Conservation (phyloP, 1,140 invertebrate genomes). For the Pinna nobilis region DNA sequence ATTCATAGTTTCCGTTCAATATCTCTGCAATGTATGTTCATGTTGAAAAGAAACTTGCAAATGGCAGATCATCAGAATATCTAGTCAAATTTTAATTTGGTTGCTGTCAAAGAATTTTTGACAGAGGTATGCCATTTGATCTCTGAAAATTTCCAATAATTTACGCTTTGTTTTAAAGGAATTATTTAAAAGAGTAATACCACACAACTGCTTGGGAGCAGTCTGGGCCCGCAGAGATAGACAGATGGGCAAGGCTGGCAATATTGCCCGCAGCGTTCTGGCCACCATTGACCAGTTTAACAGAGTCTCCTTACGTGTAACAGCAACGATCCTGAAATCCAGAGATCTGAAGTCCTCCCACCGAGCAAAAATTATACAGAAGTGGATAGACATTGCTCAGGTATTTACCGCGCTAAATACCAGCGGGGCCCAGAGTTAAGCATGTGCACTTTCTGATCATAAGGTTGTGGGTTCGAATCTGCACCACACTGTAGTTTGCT, state of each 20-base stretch:
- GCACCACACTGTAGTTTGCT: background rate
- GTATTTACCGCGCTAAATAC: constrained; percentile 64
- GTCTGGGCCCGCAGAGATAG: constrained; percentile 93
- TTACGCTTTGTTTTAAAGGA: constrained; percentile 79
- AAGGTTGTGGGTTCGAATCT: background rate
- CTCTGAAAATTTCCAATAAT: background rate
- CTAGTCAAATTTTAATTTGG: background rate
- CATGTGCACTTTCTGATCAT: background rate
- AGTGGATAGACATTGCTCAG: constrained; percentile 98
- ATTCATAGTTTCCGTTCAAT: too few relatives aligned
- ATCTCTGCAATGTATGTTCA: too few relatives aligned
- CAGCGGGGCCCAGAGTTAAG: background rate
- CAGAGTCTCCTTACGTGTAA: constrained; percentile 92
- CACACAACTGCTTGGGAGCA: constrained; percentile 97
- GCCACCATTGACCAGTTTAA: constrained; percentile 99
- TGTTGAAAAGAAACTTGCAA: too few relatives aligned
- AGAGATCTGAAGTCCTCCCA: constrained; percentile 83
- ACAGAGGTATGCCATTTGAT: background rate
- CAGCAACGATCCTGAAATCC: constrained; percentile 82
- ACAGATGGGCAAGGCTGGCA: constrained; percentile 84
- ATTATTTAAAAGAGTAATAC: constrained; percentile 91
- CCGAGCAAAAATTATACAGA: constrained; percentile 89
- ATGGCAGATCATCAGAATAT: background rate
- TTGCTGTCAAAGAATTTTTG: background rate
- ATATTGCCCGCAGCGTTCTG: constrained; percentile 84